phyloP scores from a whole-genome alignment of 1,140 invertebrate species.

The Alviniconcha marisindica region DNA sequence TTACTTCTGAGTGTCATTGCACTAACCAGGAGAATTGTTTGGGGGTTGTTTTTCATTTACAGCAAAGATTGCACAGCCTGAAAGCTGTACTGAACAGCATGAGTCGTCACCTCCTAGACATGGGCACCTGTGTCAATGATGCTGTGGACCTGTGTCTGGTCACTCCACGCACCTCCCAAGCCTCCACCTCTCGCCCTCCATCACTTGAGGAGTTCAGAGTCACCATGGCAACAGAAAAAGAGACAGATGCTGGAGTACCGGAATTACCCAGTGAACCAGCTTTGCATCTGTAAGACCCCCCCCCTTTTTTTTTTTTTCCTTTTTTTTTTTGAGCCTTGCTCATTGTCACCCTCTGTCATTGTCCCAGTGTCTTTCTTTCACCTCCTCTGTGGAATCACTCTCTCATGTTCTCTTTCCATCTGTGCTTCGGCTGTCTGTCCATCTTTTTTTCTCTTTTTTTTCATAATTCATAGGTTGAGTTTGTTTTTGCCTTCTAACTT shows the following conservation, averaged over 20 bases:
- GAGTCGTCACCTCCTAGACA: slow-evolving; percentile 46
- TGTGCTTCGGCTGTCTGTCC: background rate
- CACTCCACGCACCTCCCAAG: slow-evolving; percentile 25
- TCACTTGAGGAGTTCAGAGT: slow-evolving; percentile 16
- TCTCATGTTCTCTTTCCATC: too few species aligned
- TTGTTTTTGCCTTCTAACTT: background rate
- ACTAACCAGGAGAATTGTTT: too few species aligned
- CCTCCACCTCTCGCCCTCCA: slow-evolving; percentile 11
- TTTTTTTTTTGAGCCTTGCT: too few species aligned
- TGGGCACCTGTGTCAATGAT: slow-evolving; percentile 44
- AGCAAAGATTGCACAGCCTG: slow-evolving; percentile 44
- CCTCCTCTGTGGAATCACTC: too few species aligned
- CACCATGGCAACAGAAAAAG: background rate
- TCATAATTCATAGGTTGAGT: background rate
- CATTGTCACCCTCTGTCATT: too few species aligned
- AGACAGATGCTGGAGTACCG: too few species aligned
- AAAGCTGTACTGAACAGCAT: slow-evolving; percentile 45
- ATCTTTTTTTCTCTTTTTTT: slow-evolving; percentile 1
- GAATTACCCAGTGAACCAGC: too few species aligned
- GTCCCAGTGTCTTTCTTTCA: too few species aligned
- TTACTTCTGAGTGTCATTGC: too few species aligned
- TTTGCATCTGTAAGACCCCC: background rate
- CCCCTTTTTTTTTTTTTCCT: background rate
- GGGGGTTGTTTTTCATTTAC: slow-evolving; percentile 2
- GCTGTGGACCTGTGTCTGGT: slow-evolving; percentile 48